Evolutionary conservation across 64 coral and sea anemone genomes (phyloP).

Genomic region (Montipora efflorescens): DNA sequence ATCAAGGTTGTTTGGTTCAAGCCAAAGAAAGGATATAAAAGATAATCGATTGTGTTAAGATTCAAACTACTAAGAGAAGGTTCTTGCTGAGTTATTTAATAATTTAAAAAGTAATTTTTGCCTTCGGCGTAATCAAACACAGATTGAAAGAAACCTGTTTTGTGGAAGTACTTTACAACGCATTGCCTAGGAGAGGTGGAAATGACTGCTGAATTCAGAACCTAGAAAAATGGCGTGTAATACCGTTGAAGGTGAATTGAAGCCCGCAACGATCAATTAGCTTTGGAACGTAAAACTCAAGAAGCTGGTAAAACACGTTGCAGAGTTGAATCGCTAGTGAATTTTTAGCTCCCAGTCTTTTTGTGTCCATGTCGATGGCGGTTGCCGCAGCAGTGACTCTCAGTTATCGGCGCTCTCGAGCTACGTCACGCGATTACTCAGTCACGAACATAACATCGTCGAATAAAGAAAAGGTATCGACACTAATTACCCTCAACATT

Average conservation of each 20-base stretch:
- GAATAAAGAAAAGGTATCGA: background rate
- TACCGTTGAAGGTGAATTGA: background rate
- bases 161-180: background rate
- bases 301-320: background rate
- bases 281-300: background rate
- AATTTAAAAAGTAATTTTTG: slow-evolving; percentile 31
- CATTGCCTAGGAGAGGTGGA: background rate
- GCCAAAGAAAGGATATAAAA: background rate
- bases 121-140: slow-evolving; percentile 10
- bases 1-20: background rate
- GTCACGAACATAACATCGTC: background rate
- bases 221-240: background rate
- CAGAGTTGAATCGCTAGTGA: background rate
- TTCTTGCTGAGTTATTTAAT: slow-evolving; percentile 36
- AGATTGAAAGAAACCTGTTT: background rate
- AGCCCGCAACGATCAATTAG: background rate
- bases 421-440: slow-evolving; percentile 30
- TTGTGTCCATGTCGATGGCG: slow-evolving; percentile 32
- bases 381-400: slow-evolving; percentile 38
- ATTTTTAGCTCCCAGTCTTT: background rate
- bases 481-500: slow-evolving; percentile 75
- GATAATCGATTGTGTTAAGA: background rate
- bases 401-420: slow-evolving; percentile 38
- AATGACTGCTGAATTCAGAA: background rate
- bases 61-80: background rate